Conservation (phyloP, 2,797 vertebrate genomes). For the Micrastur ruficollis region DNA sequence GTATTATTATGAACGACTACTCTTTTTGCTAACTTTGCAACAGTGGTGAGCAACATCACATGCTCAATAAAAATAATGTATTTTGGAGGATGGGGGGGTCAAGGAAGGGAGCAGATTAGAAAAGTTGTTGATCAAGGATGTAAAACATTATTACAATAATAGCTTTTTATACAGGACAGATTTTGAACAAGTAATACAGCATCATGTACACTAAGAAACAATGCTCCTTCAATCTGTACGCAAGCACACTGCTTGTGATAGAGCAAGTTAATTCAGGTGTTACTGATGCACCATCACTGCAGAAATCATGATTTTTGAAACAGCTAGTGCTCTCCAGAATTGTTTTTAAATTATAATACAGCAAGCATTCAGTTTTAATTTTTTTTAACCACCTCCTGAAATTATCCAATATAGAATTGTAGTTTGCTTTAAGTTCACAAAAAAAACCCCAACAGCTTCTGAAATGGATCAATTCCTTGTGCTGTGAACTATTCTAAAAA, state of each 20-base stretch:
- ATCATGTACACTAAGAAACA: neutral
- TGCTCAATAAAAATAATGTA: neutral
- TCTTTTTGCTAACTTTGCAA: neutral
- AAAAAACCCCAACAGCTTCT: neutral
- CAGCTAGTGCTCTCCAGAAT: neutral
- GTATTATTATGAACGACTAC: neutral
- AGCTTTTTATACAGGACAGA: neutral
- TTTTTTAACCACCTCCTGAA: neutral
- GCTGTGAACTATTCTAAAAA: neutral
- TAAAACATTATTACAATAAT: neutral
- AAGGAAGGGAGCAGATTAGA: neutral
- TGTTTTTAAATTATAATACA: neutral
- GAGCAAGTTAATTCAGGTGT: neutral
- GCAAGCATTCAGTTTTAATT: neutral
- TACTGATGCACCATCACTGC: neutral
- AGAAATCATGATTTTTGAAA: neutral
- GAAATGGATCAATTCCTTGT: neutral
- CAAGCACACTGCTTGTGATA: accelerated
- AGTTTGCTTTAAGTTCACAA: neutral
- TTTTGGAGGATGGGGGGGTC: neutral
- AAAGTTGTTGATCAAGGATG: neutral
- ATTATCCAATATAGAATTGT: neutral
- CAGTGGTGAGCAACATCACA: neutral
- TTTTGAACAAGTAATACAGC: neutral
- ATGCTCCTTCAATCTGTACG: neutral